Evolutionary conservation across 2,888 invertebrate species (phyloP).

Genomic region (Hypercompe scribonia): DNA sequence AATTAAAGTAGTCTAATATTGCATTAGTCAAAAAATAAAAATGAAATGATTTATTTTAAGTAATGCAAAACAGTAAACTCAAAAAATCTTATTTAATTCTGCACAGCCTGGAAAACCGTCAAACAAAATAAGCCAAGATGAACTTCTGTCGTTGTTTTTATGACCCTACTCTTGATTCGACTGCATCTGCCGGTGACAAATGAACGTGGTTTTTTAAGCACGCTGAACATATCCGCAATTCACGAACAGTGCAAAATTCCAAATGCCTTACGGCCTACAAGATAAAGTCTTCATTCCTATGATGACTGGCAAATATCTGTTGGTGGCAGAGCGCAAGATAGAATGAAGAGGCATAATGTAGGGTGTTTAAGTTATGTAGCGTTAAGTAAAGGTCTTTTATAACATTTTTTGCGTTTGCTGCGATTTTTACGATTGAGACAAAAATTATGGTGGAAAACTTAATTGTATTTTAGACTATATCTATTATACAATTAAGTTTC

Average conservation of each 20-base stretch:
- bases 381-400: constrained; percentile 70
- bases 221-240: constrained; percentile 71
- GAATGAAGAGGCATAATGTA: constrained; percentile 70
- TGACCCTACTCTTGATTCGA: constrained; percentile 70
- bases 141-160: constrained; percentile 37
- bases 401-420: constrained; percentile 58
- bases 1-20: no score
- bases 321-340: constrained; percentile 58
- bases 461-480: neutral
- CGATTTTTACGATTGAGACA: constrained; percentile 46
- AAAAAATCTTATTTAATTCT: neutral
- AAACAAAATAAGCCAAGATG: neutral
- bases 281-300: constrained; percentile 50
- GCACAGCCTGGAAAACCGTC: neutral
- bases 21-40: no score
- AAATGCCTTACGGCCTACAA: constrained; percentile 38
- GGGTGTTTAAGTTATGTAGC: constrained; percentile 77
- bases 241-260: constrained; percentile 45
- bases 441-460: constrained; percentile 29
- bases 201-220: constrained; percentile 84
- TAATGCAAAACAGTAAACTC: neutral
- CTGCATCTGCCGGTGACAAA: constrained; percentile 85
- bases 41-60: no score
- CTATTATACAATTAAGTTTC: no score
- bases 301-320: constrained; percentile 20